Percentiles rank a stretch among this genome's conserved stretches.
These are phyloP conservation scores for Leptopilina syphax DNA, from an alignment of 2,888 invertebrate species.

Conservation along the genomic window DNA sequence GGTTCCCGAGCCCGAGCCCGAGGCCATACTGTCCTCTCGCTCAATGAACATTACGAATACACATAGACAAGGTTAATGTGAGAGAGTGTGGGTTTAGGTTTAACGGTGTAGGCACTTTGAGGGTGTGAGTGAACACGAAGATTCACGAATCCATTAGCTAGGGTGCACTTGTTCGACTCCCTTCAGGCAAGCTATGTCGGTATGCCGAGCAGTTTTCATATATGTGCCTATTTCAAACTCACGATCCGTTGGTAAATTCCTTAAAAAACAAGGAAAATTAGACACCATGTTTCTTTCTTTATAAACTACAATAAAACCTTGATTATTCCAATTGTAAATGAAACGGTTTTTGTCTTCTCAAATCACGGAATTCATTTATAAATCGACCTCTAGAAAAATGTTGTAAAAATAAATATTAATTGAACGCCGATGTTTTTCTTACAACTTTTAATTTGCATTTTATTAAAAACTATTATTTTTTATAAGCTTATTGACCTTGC, in stretches of 20 bases:
- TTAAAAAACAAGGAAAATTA: slow-evolving; percentile 7
- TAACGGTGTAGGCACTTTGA: slow-evolving; percentile 35
- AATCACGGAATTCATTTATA: no score
- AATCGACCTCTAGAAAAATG: no score
- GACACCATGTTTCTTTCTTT: not conserved
- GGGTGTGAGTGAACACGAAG: slow-evolving; percentile 62
- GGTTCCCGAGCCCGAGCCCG: slow-evolving; percentile 58
- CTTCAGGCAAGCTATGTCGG: slow-evolving; percentile 55
- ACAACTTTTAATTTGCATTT: no score
- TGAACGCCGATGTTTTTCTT: no score
- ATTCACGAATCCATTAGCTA: slow-evolving; percentile 67
- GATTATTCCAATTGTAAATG: no score
- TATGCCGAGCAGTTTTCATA: slow-evolving; percentile 36
- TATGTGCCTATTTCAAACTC: slow-evolving; percentile 26
- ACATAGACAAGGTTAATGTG: slow-evolving; percentile 24
- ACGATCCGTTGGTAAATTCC: slow-evolving; percentile 17
- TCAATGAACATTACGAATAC: slow-evolving; percentile 35
- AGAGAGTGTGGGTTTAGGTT: slow-evolving; percentile 22
- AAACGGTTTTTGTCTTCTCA: no score
- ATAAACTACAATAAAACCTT: not conserved
- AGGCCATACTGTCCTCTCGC: slow-evolving; percentile 37
- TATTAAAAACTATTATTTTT: no score
- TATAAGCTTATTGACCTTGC: no score
- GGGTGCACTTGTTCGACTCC: slow-evolving; percentile 57
- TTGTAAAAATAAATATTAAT: no score